Conservation (phyloP, 2,797 vertebrate genomes). For the Eptatretus atami region DNA sequence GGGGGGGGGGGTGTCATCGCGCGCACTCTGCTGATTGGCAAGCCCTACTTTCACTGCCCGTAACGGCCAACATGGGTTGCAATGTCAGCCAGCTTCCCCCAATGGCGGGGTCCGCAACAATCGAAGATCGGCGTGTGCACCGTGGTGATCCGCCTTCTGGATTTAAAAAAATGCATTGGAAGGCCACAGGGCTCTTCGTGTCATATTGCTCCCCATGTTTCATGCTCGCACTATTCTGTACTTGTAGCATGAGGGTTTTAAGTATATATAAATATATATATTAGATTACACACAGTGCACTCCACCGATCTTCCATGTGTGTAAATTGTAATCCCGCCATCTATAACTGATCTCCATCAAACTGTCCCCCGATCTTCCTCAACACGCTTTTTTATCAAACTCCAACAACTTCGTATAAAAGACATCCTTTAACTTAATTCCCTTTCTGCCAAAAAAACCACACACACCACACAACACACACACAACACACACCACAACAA, state of each 20-base stretch:
- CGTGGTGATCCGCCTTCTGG: conserved; percentile 21
- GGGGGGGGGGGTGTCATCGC: too few relatives aligned
- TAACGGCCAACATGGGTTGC: conserved; percentile 20
- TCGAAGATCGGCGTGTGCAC: conserved; percentile 21
- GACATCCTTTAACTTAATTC: too few relatives aligned
- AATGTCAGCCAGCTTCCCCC: conserved; percentile 17
- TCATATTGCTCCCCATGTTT: conserved; percentile 26
- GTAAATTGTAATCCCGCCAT: background rate
- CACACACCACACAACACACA: too few relatives aligned
- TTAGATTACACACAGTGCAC: conserved; percentile 9
- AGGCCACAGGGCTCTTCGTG: conserved; percentile 20
- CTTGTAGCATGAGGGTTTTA: conserved; percentile 23
- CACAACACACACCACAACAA: too few relatives aligned
- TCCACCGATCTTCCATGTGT: background rate
- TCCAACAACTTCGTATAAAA: too few relatives aligned
- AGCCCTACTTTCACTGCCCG: conserved; percentile 21
- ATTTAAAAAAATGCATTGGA: conserved; percentile 24
- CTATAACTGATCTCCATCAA: background rate
- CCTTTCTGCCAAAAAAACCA: too few relatives aligned
- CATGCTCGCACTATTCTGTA: conserved; percentile 24
- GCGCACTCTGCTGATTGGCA: conserved; percentile 18
- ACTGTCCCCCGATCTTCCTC: too few relatives aligned
- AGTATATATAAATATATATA: conserved; percentile 14
- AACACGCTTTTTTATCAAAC: too few relatives aligned
- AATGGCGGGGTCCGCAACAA: conserved; percentile 17